Evolutionary conservation across 1,140 invertebrate genomes (phyloP).

Genomic region (Heliconius hermathena): DNA sequence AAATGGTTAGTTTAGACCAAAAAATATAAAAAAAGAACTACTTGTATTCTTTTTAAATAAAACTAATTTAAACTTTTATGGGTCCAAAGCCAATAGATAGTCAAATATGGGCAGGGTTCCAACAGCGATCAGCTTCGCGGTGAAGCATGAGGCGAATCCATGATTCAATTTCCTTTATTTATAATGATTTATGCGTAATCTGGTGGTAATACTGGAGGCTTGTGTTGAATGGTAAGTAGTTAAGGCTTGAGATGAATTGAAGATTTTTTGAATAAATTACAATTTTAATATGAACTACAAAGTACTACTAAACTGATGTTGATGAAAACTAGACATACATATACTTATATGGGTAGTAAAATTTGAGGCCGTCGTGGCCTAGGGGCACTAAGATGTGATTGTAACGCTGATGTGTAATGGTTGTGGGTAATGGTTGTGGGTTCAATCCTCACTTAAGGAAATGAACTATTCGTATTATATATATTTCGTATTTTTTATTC

Average conservation of each 20-base stretch:
- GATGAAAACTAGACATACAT: no score
- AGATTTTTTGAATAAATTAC: neutral
- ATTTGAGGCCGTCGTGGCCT: no score
- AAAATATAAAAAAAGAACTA: neutral
- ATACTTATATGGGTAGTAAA: no score
- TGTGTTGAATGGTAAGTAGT: neutral
- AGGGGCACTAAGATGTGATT: no score
- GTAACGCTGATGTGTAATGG: no score
- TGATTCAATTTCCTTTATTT: neutral
- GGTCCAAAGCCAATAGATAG: neutral
- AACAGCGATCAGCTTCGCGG: neutral
- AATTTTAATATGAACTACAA: no score
- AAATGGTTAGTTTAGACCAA: neutral
- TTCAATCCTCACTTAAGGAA: no score
- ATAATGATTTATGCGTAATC: neutral
- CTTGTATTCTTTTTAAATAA: neutral
- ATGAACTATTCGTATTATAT: no score
- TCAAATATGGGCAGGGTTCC: conserved; percentile 4
- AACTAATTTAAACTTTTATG: conserved; percentile 20
- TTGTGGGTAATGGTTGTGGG: no score
- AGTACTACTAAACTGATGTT: no score
- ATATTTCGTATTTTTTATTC: no score
- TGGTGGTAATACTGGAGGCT: neutral
- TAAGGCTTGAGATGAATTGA: neutral
- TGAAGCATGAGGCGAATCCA: neutral